Base-by-base conservation (phyloP, 2,888 invertebrate species). In the Lagria hirta region DNA sequence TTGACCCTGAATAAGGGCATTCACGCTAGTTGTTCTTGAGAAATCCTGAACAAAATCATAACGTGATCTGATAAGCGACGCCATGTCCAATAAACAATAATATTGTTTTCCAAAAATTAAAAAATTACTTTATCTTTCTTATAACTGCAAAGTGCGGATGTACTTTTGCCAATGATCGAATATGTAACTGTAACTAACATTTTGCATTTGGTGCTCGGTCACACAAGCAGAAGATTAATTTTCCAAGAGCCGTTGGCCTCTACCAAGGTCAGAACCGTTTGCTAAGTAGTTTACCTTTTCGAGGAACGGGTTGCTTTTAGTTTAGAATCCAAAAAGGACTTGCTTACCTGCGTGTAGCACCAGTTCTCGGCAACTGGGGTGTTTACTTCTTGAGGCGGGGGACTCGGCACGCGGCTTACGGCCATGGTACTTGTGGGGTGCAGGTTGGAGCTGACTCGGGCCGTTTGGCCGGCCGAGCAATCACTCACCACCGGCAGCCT, bases 311-410 rank as follows among this genome's bases (percentile, higher is more conserved):
- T 37, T 37, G 37, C n/a, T 34, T n/a, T n/a, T n/a, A n/a, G n/a
- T n/a, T n/a, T n/a, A n/a, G 16, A 21, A 20, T 22, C 13, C 12
- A 30, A 23, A 5, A 33, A 41, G 27, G 35, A 23, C 20, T 30
- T 12, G 26, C 69, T 73, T 79, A 95, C 95, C 89, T 97, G 96
- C 73, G 98, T 99, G 75, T 97, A 98, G 82, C 98, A 99, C 98
- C 98, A 99, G 80, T 97, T 98, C 77, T 99, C 98, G 51, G 98
- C 98, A 63, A 97, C 95, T 68, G 98, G 97, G 70, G 92, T 92
- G 77, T 91, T 90, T 73, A 88, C 89, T 85, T 92, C 92, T 76
- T 89, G 89, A 70, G 94, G 86, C 64, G 89, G 88, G 73, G 94
- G 94, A 79, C 93, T 94, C 71, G 95, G 94, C 73, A 95, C 94